A percentile compares a stretch with the other conserved stretches of the same genome.
These are phyloP conservation scores for Falco berigora DNA, from an alignment of 2,797 vertebrate species.

Conservation along the genomic window DNA sequence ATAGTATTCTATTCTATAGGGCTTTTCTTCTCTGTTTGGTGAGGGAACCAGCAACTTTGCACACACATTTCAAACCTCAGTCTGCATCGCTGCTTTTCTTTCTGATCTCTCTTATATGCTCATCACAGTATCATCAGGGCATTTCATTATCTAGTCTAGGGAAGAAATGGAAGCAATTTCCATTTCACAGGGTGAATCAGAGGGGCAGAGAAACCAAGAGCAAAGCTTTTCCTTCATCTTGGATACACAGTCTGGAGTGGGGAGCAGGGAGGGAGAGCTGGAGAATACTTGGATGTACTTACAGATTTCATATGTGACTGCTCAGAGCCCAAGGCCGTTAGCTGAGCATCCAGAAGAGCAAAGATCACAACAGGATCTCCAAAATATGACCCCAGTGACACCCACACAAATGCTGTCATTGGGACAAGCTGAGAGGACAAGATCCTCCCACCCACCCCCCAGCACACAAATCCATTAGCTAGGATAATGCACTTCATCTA, in stretches of 20 bases:
- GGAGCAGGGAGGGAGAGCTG: not conserved
- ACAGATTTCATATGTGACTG: not conserved
- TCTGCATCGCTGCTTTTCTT: not conserved
- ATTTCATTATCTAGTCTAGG: not conserved
- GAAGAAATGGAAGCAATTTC: not conserved
- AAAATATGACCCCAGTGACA: not conserved
- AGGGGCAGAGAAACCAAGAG: not conserved
- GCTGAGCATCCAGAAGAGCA: not conserved
- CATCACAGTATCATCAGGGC: not conserved
- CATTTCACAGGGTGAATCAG: not conserved
- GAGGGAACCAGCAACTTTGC: not conserved
- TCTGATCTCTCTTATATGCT: not conserved
- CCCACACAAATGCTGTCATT: not conserved
- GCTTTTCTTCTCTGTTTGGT: not conserved
- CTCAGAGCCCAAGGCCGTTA: not conserved
- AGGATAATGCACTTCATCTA: not conserved
- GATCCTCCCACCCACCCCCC: accelerated
- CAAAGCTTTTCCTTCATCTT: not conserved
- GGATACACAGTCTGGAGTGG: not conserved
- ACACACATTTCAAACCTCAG: not conserved
- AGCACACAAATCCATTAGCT: not conserved
- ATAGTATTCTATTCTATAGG: not conserved
- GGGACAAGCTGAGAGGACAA: not conserved
- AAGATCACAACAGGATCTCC: not conserved
- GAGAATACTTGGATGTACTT: not conserved